A percentile compares a stretch with the other conserved stretches of the same genome.
Evolutionary conservation across 2,113 vertebrate species (phyloP).

Genomic region (Smithornis capensis): DNA sequence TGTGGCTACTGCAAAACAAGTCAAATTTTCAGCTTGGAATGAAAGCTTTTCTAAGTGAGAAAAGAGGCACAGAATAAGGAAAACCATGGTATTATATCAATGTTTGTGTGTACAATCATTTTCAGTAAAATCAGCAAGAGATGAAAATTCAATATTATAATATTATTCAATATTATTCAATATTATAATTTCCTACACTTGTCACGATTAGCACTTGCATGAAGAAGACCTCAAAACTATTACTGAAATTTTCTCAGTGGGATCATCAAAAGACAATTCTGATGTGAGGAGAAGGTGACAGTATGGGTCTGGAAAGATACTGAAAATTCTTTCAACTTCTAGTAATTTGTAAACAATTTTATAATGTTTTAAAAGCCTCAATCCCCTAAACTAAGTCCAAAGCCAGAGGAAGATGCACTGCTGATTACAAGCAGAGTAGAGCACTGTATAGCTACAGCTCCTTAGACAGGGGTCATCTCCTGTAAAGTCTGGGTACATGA

Average conservation of each 20-base stretch:
- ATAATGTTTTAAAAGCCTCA: not conserved
- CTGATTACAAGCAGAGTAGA: not conserved
- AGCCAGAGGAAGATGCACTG: not conserved
- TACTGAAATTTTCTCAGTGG: not conserved
- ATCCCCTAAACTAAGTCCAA: not conserved
- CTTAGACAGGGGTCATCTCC: not conserved
- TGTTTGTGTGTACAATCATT: not conserved
- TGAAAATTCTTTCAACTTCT: not conserved
- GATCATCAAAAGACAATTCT: not conserved
- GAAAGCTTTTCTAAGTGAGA: not conserved
- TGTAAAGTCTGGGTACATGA: not conserved
- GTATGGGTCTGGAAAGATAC: not conserved
- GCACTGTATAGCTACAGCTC: not conserved
- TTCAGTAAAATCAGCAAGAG: not conserved
- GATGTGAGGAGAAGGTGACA: not conserved
- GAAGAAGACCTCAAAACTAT: not conserved
- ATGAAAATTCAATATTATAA: not conserved
- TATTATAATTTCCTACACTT: not conserved
- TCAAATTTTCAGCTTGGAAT: not conserved
- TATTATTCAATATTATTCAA: too few relatives aligned
- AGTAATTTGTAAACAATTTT: not conserved
- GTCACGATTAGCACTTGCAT: not conserved
- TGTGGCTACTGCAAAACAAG: not conserved
- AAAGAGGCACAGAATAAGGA: not conserved
- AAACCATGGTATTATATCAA: not conserved